A percentile compares a stretch with the other conserved stretches of the same genome.
Evolutionary conservation across 2,888 invertebrate genomes (phyloP).

Genomic region (Hemaris fuciformis): DNA sequence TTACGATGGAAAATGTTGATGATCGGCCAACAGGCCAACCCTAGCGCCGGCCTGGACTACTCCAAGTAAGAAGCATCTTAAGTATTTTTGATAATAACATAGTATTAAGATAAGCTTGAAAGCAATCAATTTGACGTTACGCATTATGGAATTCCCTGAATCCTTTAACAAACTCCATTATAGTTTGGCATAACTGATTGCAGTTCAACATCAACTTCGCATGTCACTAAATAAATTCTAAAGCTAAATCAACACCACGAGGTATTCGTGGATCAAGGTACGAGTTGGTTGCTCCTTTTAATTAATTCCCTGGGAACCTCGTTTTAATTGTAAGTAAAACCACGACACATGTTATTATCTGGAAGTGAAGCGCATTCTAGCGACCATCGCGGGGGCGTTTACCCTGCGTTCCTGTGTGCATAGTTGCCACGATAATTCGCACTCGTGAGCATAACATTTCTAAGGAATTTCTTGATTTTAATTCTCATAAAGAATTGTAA

Average conservation of each 20-base stretch:
- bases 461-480: conserved; percentile 27
- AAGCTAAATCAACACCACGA: conserved; percentile 17
- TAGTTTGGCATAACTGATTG: neutral
- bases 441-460: conserved; percentile 37
- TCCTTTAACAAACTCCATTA: neutral
- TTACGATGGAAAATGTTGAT: too few relatives aligned
- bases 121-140: neutral
- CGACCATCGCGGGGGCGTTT: conserved; percentile 53
- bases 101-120: neutral
- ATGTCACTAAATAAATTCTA: neutral
- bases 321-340: conserved; percentile 52
- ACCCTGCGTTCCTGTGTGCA: conserved; percentile 54
- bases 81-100: neutral
- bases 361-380: conserved; percentile 53
- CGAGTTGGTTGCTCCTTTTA: conserved; percentile 53
- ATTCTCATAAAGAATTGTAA: neutral
- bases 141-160: neutral
- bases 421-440: conserved; percentile 53
- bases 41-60: too few relatives aligned
- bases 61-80: too few relatives aligned
- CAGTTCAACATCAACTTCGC: neutral
- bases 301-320: conserved; percentile 60
- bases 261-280: conserved; percentile 32
- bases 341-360: conserved; percentile 56
- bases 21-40: too few relatives aligned